phyloP scores from a whole-genome alignment of 2,888 invertebrate species.

The Mimas tiliae region DNA sequence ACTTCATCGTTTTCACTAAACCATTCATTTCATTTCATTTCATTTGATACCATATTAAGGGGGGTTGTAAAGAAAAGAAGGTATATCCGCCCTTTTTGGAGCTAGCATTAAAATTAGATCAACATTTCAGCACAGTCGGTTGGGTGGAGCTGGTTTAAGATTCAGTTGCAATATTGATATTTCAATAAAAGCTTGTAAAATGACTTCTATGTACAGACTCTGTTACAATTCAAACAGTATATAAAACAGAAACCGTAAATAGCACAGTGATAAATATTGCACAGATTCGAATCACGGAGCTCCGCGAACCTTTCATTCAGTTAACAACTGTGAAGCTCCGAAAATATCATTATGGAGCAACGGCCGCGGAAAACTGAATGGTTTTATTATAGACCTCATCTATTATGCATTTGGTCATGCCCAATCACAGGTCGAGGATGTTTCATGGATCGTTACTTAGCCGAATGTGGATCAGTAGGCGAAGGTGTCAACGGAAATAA shows the following conservation, averaged over 20 bases:
- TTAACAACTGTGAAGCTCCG: constrained; percentile 56
- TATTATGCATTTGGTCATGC: constrained; percentile 72
- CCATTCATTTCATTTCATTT: too few relatives aligned
- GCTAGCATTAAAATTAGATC: too few relatives aligned
- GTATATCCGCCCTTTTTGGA: too few relatives aligned
- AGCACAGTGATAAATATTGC: constrained; percentile 46
- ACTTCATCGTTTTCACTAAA: too few relatives aligned
- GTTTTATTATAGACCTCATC: constrained; percentile 77
- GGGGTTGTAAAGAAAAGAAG: too few relatives aligned
- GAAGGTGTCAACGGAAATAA: constrained; percentile 31
- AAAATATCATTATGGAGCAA: constrained; percentile 72
- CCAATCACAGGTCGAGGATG: constrained; percentile 61
- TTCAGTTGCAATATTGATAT: too few relatives aligned
- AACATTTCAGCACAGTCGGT: too few relatives aligned
- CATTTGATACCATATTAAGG: too few relatives aligned
- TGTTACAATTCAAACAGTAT: neutral
- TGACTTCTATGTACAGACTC: neutral
- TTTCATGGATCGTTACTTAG: constrained; percentile 76
- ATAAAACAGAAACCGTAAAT: constrained; percentile 40
- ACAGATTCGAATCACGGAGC: constrained; percentile 29
- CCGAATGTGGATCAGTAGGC: constrained; percentile 54
- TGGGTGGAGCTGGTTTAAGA: too few relatives aligned
- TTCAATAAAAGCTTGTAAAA: too few relatives aligned
- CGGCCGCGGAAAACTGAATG: constrained; percentile 63
- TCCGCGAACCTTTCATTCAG: constrained; percentile 47